phyloP scores from a whole-genome alignment of 2,113 vertebrate species.

The Rallus limicola region DNA sequence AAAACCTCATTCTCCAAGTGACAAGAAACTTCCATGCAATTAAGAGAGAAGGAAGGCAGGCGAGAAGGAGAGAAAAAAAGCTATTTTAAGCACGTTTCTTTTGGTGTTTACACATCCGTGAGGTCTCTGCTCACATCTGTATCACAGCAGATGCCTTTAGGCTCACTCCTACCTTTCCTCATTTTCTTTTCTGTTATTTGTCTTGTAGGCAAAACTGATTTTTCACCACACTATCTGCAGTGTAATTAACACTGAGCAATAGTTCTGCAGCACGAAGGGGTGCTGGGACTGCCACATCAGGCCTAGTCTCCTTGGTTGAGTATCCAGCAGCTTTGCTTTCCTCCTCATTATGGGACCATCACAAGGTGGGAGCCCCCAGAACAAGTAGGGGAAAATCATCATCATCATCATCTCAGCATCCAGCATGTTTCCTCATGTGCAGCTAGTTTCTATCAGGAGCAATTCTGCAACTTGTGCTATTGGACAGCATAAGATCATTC shows the following conservation, averaged over 20 bases:
- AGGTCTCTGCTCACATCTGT: neutral
- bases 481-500: neutral
- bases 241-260: neutral
- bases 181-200: neutral
- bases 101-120: neutral
- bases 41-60: neutral
- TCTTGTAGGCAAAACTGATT: neutral
- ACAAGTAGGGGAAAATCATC: neutral
- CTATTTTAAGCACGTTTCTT: neutral
- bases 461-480: neutral
- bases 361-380: neutral
- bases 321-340: neutral
- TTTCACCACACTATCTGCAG: neutral
- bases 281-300: neutral
- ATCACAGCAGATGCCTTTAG: neutral
- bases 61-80: neutral
- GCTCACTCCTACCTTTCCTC: neutral
- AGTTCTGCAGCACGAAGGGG: neutral
- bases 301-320: rapidly evolving
- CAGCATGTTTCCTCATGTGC: rapidly evolving
- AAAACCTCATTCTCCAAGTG: neutral
- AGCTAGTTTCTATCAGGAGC: rapidly evolving
- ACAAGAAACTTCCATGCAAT: neutral
- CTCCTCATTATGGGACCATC: neutral
- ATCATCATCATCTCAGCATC: neutral